These are phyloP conservation scores for Dasypus novemcinctus DNA, from an alignment of 2,113 vertebrate species.

Conservation along the genomic window DNA sequence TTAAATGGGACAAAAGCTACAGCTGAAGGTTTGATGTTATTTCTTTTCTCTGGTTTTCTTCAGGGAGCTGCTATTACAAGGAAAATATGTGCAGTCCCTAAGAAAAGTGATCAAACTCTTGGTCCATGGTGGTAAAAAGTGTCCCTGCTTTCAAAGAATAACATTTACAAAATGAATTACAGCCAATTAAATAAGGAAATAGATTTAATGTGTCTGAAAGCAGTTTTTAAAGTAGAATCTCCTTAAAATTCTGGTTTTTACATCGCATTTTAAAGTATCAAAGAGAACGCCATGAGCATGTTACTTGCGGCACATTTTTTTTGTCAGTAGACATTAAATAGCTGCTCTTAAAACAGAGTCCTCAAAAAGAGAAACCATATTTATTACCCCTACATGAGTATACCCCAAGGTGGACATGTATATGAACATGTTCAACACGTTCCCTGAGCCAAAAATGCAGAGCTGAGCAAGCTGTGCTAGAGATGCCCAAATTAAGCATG, in stretches of 20 bases:
- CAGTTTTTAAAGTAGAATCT: constrained; percentile 6
- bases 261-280: constrained; percentile 31
- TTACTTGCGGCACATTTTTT: background rate
- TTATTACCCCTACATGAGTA: background rate
- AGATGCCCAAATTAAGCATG: background rate
- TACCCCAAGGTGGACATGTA: background rate
- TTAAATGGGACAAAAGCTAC: constrained; percentile 72
- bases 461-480: background rate
- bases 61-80: constrained; percentile 46
- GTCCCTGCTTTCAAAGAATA: constrained; percentile 20
- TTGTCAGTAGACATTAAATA: background rate
- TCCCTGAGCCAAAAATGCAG: background rate
- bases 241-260: constrained; percentile 45
- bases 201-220: constrained; percentile 35
- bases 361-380: background rate
- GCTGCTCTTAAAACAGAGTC: background rate
- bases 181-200: constrained; percentile 61
- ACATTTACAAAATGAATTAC: constrained; percentile 56
- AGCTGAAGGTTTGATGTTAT: constrained; percentile 15
- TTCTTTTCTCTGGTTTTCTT: constrained; percentile 59
- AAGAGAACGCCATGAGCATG: background rate
- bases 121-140: background rate
- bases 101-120: constrained; percentile 49
- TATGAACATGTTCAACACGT: background rate
- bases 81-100: constrained; percentile 36